Percentiles rank a stretch among this genome's conserved stretches.
phyloP scores from a whole-genome alignment of 2,888 invertebrate species.

The Portevinia maculata region DNA sequence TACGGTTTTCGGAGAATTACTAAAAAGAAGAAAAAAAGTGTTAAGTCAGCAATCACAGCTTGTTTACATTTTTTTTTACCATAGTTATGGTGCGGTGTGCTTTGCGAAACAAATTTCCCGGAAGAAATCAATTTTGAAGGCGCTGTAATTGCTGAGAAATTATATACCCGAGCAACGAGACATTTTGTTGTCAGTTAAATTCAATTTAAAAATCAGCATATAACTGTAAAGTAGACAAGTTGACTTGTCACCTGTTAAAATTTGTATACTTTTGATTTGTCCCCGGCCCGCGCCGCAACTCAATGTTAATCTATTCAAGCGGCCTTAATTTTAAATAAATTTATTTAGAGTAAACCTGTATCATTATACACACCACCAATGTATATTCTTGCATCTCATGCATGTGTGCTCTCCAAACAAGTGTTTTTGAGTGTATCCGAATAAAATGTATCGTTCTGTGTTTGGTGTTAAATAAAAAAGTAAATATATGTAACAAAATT shows the following conservation, averaged over 20 bases:
- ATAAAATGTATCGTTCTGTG: conserved; percentile 15
- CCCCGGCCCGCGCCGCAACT: conserved; percentile 26
- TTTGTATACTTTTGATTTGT: conserved; percentile 2
- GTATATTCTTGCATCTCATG: background rate
- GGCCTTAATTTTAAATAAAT: conserved; percentile 53
- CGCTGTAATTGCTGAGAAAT: conserved; percentile 23
- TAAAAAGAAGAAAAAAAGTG: conserved; percentile 29
- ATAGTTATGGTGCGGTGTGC: background rate
- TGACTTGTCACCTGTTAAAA: conserved; percentile 41
- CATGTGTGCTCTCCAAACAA: conserved; percentile 34
- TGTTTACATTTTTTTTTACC: conserved; percentile 5
- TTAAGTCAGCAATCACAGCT: conserved; percentile 5
- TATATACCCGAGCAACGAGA: conserved; percentile 23
- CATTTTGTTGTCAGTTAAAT: conserved; percentile 31
- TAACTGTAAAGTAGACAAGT: conserved; percentile 54
- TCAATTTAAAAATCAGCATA: conserved; percentile 24
- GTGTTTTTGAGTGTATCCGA: conserved; percentile 26
- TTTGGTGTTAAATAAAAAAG: conserved; percentile 18
- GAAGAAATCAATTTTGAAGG: conserved; percentile 44
- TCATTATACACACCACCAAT: background rate
- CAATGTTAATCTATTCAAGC: conserved; percentile 64
- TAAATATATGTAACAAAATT: conserved; percentile 2
- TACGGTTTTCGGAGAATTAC: conserved; percentile 25
- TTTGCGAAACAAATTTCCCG: conserved; percentile 39
- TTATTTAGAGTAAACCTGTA: conserved; percentile 42